phyloP scores from a whole-genome alignment of 2,113 vertebrate genomes.

The Microcebus lehilahytsara region DNA sequence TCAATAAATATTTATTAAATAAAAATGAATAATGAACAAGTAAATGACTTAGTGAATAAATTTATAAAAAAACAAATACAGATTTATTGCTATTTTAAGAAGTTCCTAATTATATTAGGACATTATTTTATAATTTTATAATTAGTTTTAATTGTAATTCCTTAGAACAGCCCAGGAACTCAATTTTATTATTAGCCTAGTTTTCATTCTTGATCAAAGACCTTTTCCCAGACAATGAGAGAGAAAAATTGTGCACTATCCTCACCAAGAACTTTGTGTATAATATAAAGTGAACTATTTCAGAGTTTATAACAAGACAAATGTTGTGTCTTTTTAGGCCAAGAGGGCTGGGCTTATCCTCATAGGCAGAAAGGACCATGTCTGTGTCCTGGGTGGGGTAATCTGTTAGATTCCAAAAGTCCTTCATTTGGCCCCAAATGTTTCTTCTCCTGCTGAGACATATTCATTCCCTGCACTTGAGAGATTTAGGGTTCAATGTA shows the following conservation, averaged over 20 bases:
- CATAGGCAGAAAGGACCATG: background rate
- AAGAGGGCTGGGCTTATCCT: background rate
- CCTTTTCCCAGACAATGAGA: background rate
- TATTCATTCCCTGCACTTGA: background rate
- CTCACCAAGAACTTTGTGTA: conserved; percentile 14
- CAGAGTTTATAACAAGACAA: conserved; percentile 18
- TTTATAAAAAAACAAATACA: background rate
- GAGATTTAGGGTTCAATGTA: background rate
- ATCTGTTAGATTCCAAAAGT: background rate
- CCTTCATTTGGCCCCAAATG: background rate
- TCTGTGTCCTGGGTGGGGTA: background rate
- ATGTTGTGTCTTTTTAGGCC: background rate
- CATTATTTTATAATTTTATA: conserved; percentile 32
- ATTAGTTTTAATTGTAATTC: conserved; percentile 43
- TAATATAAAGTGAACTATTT: conserved; percentile 35
- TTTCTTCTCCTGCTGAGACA: background rate
- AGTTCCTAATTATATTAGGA: background rate
- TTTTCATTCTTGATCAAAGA: conserved; percentile 50
- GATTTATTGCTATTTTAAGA: conserved; percentile 35
- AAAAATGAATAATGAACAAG: background rate
- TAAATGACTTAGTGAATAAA: conserved; percentile 2
- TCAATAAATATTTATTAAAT: conserved; percentile 17
- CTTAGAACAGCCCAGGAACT: conserved; percentile 1
- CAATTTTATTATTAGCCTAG: conserved; percentile 46
- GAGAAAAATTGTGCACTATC: background rate